A percentile compares a stretch with the other conserved stretches of the same genome.
These are phyloP conservation scores for Myodes glareolus DNA, from an alignment of 2,113 vertebrate genomes.

Conservation along the genomic window DNA sequence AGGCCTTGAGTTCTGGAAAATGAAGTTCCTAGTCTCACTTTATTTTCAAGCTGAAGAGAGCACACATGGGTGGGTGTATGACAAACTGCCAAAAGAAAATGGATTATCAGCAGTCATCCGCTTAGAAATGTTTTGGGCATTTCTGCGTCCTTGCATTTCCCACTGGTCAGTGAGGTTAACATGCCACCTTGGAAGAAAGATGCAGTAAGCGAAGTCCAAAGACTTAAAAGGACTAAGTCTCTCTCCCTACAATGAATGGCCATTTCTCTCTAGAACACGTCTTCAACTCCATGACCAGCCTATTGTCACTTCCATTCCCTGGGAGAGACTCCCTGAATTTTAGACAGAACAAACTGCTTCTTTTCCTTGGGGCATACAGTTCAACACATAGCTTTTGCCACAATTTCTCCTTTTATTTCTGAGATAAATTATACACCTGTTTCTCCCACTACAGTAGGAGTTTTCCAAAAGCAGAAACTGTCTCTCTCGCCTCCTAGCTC, in stretches of 20 bases:
- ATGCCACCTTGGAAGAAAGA: constrained; percentile 53
- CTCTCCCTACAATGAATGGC: background rate
- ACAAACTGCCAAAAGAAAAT: constrained; percentile 58
- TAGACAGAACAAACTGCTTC: constrained; percentile 58
- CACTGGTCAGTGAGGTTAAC: constrained; percentile 40
- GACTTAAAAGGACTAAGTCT: constrained; percentile 23
- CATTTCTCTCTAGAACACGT: constrained; percentile 8
- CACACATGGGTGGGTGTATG: background rate
- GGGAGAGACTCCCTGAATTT: background rate
- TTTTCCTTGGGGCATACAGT: constrained; percentile 53
- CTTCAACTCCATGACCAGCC: constrained; percentile 8
- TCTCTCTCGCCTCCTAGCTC: background rate
- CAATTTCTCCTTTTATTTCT: background rate
- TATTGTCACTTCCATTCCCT: background rate
- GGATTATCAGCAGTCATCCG: background rate
- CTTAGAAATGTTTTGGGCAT: constrained; percentile 45
- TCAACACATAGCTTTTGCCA: constrained; percentile 37
- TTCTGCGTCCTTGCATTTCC: constrained; percentile 38
- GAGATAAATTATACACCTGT: background rate
- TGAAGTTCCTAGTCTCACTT: constrained; percentile 57
- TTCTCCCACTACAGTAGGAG: background rate
- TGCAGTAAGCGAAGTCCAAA: constrained; percentile 48
- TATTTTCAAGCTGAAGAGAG: constrained; percentile 57
- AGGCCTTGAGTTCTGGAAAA: constrained; percentile 55
- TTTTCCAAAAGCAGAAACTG: constrained; percentile 39